These are phyloP conservation scores for Halcyon smyrnensis DNA, from an alignment of 2,797 vertebrate species.

Conservation along the genomic window DNA sequence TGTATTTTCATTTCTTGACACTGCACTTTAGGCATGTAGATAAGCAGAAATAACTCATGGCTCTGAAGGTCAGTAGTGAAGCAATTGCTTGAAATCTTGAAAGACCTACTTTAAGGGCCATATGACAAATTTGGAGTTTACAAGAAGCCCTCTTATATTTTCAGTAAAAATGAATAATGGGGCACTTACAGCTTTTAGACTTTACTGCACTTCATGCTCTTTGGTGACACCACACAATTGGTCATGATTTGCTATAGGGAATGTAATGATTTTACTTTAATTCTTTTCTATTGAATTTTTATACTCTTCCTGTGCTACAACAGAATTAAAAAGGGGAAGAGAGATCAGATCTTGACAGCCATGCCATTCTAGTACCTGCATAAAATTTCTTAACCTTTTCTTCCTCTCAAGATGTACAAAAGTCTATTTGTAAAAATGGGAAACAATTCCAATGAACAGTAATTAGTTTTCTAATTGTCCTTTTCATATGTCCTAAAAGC, in stretches of 20 bases:
- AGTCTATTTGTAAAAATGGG: background rate
- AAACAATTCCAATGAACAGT: background rate
- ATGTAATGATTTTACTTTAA: constrained; percentile 48
- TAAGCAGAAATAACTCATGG: background rate
- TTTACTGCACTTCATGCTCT: background rate
- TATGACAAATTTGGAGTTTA: constrained; percentile 4
- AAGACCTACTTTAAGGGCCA: background rate
- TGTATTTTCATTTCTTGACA: background rate
- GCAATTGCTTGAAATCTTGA: constrained; percentile 3
- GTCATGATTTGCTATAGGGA: constrained; percentile 25
- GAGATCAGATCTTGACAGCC: constrained; percentile 15
- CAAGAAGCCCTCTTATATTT: constrained; percentile 12
- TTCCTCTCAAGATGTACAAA: background rate
- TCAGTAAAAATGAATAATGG: constrained; percentile 44
- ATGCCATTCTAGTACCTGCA: background rate
- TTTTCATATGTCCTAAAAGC: background rate
- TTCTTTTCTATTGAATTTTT: constrained; percentile 28
- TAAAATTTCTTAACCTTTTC: background rate
- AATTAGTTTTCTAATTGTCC: background rate
- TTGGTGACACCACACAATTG: constrained; percentile 14
- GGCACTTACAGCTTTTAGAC: constrained; percentile 33
- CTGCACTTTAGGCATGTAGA: background rate
- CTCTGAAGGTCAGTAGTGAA: constrained; percentile 3
- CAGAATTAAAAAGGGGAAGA: background rate
- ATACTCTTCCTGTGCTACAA: background rate